phyloP scores from a whole-genome alignment of 2,797 vertebrate genomes.

The Alca torda region DNA sequence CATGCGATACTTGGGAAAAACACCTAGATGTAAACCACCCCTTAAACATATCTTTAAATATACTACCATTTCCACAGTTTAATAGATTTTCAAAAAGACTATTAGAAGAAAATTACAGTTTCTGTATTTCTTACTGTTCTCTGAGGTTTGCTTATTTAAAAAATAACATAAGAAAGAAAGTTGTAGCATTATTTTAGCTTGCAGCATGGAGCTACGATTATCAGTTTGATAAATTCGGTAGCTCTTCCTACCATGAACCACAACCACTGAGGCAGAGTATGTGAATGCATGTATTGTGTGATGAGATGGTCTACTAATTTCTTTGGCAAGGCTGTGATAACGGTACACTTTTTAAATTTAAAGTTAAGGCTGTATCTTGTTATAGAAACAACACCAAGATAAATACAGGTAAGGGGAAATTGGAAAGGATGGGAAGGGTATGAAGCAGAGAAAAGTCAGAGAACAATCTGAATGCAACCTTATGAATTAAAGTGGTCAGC shows the following conservation, averaged over 20 bases:
- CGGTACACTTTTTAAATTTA: neutral
- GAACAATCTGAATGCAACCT: neutral
- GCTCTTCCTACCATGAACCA: neutral
- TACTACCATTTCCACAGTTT: neutral
- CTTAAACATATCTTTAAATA: neutral
- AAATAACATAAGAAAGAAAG: neutral
- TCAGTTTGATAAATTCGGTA: neutral
- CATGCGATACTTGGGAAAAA: neutral
- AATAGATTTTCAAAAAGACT: neutral
- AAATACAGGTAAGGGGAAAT: neutral
- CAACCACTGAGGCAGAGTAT: neutral
- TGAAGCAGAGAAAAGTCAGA: neutral
- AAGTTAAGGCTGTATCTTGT: neutral
- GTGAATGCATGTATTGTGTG: neutral
- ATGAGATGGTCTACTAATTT: neutral
- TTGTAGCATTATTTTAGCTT: neutral
- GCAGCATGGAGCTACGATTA: neutral
- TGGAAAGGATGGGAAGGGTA: neutral
- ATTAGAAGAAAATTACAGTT: neutral
- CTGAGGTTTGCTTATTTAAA: neutral
- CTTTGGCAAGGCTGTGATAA: neutral
- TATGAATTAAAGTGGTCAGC: neutral
- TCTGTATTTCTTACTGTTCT: neutral
- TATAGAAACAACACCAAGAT: neutral
- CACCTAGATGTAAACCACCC: neutral